These are phyloP conservation scores for Jordanella pulchra DNA, from an alignment of 2,797 vertebrate genomes.

Conservation along the genomic window DNA sequence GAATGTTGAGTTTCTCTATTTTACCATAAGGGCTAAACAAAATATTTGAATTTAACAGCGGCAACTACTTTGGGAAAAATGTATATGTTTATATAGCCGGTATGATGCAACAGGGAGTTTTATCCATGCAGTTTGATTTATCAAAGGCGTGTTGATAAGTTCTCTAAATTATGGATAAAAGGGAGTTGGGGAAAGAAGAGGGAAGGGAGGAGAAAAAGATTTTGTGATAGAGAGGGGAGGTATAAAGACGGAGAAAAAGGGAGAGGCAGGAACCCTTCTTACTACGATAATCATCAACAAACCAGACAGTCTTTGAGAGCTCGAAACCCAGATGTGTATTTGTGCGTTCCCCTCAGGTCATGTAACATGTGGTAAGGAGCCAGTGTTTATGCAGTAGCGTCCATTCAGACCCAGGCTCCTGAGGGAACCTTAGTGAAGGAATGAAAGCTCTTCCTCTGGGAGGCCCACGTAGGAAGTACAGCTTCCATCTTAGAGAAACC, in stretches of 20 bases:
- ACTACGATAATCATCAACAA: constrained; percentile 69
- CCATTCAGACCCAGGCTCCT: constrained; percentile 57
- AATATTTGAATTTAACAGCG: constrained; percentile 24
- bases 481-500: constrained; percentile 62
- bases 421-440: constrained; percentile 67
- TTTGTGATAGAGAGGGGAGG: constrained; percentile 12
- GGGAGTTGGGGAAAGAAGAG: constrained; percentile 3
- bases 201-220: constrained; percentile 27
- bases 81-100: constrained; percentile 44
- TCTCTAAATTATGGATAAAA: constrained; percentile 36
- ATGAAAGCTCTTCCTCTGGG: constrained; percentile 73
- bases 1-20: not conserved
- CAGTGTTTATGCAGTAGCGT: constrained; percentile 59
- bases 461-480: constrained; percentile 65
- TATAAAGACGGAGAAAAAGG: constrained; percentile 9
- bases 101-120: constrained; percentile 45
- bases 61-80: constrained; percentile 29
- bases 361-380: constrained; percentile 67
- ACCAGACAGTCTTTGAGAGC: constrained; percentile 50
- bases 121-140: constrained; percentile 35
- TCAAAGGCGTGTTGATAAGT: constrained; percentile 47
- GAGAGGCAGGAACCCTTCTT: constrained; percentile 53
- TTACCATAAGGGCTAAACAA: constrained; percentile 2
- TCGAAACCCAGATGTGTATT: constrained; percentile 69
- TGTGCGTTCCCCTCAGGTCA: constrained; percentile 55